Percentiles rank a stretch among this genome's conserved stretches.
Evolutionary conservation across 2,113 vertebrate genomes (phyloP).

Genomic region (Pluvianellus socialis): DNA sequence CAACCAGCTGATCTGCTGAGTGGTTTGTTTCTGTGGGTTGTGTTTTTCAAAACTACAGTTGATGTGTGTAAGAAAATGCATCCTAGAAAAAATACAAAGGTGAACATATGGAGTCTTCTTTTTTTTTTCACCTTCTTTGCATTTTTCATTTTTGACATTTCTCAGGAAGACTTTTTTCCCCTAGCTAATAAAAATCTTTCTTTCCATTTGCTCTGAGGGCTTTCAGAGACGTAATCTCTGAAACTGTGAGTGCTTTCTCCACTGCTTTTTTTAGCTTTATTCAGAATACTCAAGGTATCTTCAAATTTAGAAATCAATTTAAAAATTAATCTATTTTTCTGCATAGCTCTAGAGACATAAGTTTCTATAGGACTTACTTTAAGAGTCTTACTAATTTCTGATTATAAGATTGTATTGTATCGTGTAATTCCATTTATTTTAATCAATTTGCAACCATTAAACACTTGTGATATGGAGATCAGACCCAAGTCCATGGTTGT

Average conservation of each 20-base stretch:
- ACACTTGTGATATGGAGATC: neutral
- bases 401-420: neutral
- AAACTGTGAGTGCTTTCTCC: neutral
- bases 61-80: neutral
- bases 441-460: neutral
- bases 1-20: neutral
- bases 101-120: neutral
- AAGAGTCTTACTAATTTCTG: neutral
- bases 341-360: neutral
- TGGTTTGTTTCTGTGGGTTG: neutral
- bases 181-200: neutral
- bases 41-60: neutral
- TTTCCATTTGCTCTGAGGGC: neutral
- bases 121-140: neutral
- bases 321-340: neutral
- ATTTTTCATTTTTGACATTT: neutral
- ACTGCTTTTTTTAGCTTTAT: neutral
- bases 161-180: neutral
- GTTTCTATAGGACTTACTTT: neutral
- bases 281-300: neutral
- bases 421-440: neutral
- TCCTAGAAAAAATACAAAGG: neutral
- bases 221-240: neutral
- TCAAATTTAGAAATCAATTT: neutral
- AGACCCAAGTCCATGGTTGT: neutral